Conservation (phyloP, 2,888 invertebrate species). For the Panorpa germanica region DNA sequence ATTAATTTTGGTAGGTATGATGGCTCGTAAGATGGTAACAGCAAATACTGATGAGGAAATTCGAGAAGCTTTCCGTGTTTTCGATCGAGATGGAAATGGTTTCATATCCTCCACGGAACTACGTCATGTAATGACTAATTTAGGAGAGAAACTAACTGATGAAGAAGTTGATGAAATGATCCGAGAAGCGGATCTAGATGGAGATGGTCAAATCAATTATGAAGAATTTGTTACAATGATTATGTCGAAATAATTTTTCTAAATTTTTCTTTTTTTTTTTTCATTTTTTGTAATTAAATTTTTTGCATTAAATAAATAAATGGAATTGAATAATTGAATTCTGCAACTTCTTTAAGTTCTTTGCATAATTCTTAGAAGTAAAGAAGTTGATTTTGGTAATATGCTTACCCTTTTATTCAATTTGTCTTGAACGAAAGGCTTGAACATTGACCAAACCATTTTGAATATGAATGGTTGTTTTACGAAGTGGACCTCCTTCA, state of each 20-base stretch:
- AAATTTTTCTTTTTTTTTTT: slow-evolving; percentile 1
- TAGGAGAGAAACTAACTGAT: slow-evolving; percentile 90
- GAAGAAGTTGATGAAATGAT: slow-evolving; percentile 97
- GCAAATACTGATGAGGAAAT: slow-evolving; percentile 94
- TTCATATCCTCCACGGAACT: slow-evolving; percentile 90
- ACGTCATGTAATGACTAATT: slow-evolving; percentile 94
- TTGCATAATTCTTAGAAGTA: too few species aligned
- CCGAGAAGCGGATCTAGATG: slow-evolving; percentile 88
- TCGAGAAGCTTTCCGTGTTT: slow-evolving; percentile 88
- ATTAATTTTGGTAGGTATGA: too few species aligned
- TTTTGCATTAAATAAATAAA: background rate
- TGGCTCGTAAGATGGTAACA: slow-evolving; percentile 96
- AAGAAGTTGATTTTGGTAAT: too few species aligned
- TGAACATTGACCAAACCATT: slow-evolving; percentile 69
- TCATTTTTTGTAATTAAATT: slow-evolving; percentile 4
- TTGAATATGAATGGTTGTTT: slow-evolving; percentile 72
- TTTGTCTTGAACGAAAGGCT: slow-evolving; percentile 64
- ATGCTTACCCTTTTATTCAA: slow-evolving; percentile 50
- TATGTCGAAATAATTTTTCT: slow-evolving; percentile 2
- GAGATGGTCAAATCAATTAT: slow-evolving; percentile 93
- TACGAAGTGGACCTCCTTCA: slow-evolving; percentile 73
- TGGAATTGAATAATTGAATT: background rate
- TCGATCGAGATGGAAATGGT: slow-evolving; percentile 94
- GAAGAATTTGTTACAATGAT: slow-evolving; percentile 91
- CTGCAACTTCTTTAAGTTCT: too few species aligned